phyloP scores from a whole-genome alignment of 2,113 vertebrate genomes.

The Istiophorus platypterus region DNA sequence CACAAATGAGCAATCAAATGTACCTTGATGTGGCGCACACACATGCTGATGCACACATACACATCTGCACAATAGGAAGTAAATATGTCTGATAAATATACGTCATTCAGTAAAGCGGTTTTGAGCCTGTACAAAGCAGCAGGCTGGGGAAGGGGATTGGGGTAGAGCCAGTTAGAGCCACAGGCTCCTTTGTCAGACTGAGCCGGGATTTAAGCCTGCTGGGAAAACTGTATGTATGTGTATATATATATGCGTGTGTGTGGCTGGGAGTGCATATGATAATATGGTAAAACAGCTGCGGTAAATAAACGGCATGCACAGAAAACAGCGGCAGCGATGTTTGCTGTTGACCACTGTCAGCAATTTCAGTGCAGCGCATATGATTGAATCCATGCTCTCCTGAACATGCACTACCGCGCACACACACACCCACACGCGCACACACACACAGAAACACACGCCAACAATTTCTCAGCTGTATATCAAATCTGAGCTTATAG shows the following conservation, averaged over 20 bases:
- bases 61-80: slow-evolving; percentile 45
- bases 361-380: slow-evolving; percentile 21
- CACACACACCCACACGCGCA: slow-evolving; percentile 20
- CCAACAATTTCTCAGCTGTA: slow-evolving; percentile 71
- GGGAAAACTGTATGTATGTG: slow-evolving; percentile 35
- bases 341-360: slow-evolving; percentile 27
- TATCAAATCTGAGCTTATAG: slow-evolving; percentile 80
- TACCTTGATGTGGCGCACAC: slow-evolving; percentile 35
- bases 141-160: slow-evolving; percentile 75
- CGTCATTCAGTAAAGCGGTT: slow-evolving; percentile 58
- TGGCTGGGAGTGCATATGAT: slow-evolving; percentile 34
- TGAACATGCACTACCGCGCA: background rate
- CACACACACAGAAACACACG: slow-evolving; percentile 4
- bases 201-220: slow-evolving; percentile 77
- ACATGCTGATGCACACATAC: slow-evolving; percentile 1
- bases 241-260: slow-evolving; percentile 42
- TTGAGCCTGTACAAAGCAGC: slow-evolving; percentile 69
- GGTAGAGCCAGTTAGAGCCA: slow-evolving; percentile 77
- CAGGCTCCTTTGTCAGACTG: slow-evolving; percentile 78
- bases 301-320: slow-evolving; percentile 52
- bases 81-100: slow-evolving; percentile 73
- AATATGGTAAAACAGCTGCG: slow-evolving; percentile 61
- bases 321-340: slow-evolving; percentile 38
- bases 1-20: slow-evolving; percentile 18
- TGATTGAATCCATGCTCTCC: slow-evolving; percentile 44